Evolutionary conservation across 2,113 vertebrate species (phyloP).

Genomic region (Gracilinanus agilis): DNA sequence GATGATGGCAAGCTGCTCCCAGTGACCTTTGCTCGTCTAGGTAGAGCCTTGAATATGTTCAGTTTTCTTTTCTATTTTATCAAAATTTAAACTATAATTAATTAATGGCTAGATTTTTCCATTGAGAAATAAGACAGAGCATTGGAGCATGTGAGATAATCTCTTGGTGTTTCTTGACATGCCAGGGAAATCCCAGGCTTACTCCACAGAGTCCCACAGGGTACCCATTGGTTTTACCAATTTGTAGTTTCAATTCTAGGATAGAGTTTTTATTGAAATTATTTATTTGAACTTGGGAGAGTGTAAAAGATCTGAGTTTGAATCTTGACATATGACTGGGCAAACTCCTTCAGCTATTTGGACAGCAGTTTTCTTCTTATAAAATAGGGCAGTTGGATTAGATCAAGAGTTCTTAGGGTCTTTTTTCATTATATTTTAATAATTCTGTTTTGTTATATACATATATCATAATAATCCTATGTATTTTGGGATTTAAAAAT

Average conservation of each 20-base stretch:
- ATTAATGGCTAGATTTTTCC: conserved; percentile 73
- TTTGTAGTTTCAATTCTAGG: conserved; percentile 25
- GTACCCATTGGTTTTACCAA: conserved; percentile 54
- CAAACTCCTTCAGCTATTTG: background rate
- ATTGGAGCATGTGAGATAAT: conserved; percentile 36
- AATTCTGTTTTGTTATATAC: background rate
- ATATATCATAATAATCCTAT: background rate
- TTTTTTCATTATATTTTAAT: background rate
- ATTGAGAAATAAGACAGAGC: conserved; percentile 69
- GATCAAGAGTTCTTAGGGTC: background rate
- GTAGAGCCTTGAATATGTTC: conserved; percentile 74
- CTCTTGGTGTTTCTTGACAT: conserved; percentile 22
- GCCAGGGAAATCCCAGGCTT: conserved; percentile 47
- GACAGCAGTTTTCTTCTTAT: background rate
- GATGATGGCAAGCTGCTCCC: conserved; percentile 79
- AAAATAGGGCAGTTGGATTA: background rate
- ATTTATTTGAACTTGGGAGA: conserved; percentile 1
- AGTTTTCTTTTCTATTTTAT: conserved; percentile 78
- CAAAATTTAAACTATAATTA: conserved; percentile 78
- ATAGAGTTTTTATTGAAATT: conserved; percentile 11
- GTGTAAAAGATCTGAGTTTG: background rate
- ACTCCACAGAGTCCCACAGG: conserved; percentile 42
- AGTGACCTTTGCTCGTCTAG: conserved; percentile 81
- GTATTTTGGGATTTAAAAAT: background rate
- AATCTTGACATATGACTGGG: background rate